These are phyloP conservation scores for Drosophila albomicans DNA, from an alignment of 1,140 invertebrate genomes.

Conservation along the genomic window DNA sequence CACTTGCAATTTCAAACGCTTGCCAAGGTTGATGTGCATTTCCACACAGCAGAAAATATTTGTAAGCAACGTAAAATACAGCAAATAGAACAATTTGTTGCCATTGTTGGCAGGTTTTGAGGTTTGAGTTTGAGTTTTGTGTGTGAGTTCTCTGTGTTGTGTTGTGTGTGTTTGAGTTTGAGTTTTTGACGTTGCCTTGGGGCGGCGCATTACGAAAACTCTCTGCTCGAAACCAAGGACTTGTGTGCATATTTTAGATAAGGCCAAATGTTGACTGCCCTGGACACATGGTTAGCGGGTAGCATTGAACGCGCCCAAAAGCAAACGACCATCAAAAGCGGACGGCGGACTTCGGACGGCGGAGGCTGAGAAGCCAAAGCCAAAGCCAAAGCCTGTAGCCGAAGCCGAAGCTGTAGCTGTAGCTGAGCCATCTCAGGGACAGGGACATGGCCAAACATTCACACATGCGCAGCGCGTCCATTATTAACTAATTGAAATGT, in stretches of 20 bases:
- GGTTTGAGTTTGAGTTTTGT: neutral
- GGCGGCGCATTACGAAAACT: slow-evolving; percentile 32
- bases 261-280: slow-evolving; percentile 74
- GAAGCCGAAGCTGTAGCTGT: slow-evolving; percentile 8
- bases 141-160: neutral
- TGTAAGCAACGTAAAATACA: slow-evolving; percentile 25
- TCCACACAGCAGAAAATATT: slow-evolving; percentile 31
- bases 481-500: slow-evolving; percentile 77
- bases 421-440: slow-evolving; percentile 42
- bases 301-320: slow-evolving; percentile 41
- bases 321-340: slow-evolving; percentile 7
- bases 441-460: slow-evolving; percentile 72
- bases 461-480: slow-evolving; percentile 61
- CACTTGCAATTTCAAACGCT: slow-evolving; percentile 50
- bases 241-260: slow-evolving; percentile 81
- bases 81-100: slow-evolving; percentile 52
- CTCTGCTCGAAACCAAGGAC: slow-evolving; percentile 66
- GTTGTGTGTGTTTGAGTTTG: slow-evolving; percentile 5
- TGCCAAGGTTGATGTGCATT: slow-evolving; percentile 56
- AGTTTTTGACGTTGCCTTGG: slow-evolving; percentile 17
- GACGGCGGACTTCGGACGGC: slow-evolving; percentile 6
- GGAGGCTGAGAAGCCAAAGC: slow-evolving; percentile 15
- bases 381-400: neutral
- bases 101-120: slow-evolving; percentile 11
- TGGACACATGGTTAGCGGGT: slow-evolving; percentile 54